These are phyloP conservation scores for Arrhamphus sclerolepis DNA, from an alignment of 2,797 vertebrate genomes.

Conservation along the genomic window DNA sequence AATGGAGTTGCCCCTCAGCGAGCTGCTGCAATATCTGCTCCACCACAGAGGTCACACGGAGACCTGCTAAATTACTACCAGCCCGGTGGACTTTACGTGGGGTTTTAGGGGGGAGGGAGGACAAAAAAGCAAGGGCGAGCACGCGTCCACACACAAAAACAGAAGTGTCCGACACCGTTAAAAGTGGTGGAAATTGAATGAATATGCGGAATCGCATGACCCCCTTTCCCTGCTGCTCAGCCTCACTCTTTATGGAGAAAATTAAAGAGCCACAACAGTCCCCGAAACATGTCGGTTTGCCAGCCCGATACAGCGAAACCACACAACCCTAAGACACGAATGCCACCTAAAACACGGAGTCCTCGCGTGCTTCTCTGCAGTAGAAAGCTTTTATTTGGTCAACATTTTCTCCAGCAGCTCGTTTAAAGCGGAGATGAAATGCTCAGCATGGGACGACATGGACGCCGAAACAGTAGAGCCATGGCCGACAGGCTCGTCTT, in stretches of 20 bases:
- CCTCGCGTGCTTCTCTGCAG: background rate
- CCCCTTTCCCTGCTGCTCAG: conserved; percentile 43
- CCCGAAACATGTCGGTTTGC: conserved; percentile 50
- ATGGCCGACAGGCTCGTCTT: conserved; percentile 78
- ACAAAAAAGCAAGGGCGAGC: background rate
- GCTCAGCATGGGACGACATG: conserved; percentile 73
- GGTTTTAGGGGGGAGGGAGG: background rate
- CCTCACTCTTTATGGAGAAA: conserved; percentile 53
- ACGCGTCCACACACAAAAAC: conserved; percentile 8
- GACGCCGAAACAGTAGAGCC: conserved; percentile 71
- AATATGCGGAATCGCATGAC: conserved; percentile 58
- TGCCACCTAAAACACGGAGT: background rate
- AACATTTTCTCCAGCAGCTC: conserved; percentile 11
- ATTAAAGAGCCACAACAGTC: conserved; percentile 76
- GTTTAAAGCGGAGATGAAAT: conserved; percentile 39
- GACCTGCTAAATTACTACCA: conserved; percentile 19
- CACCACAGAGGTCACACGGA: conserved; percentile 73
- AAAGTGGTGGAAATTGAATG: conserved; percentile 37
- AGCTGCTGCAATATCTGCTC: conserved; percentile 59
- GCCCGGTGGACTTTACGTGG: background rate
- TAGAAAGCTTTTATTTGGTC: background rate
- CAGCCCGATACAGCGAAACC: conserved; percentile 5
- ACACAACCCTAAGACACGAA: background rate
- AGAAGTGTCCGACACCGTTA: background rate
- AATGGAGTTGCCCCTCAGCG: conserved; percentile 56